Base-by-base conservation (phyloP, 64 coral and sea anemone species). In the Pocillopora verrucosa region DNA sequence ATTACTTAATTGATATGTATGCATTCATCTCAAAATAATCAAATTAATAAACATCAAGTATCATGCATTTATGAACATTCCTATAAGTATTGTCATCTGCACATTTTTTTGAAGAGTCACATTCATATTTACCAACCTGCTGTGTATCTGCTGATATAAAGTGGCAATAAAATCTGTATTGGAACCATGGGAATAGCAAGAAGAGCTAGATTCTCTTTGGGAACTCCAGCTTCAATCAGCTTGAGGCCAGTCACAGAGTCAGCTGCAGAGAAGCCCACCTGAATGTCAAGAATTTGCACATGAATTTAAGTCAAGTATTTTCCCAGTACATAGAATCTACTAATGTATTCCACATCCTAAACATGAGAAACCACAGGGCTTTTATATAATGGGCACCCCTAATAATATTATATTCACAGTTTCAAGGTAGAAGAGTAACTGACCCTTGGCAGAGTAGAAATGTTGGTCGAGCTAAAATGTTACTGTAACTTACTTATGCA, bases 161-260 rank as follows among this genome's bases (percentile, higher is more conserved):
- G 74, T 11, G 97, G 97, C 57, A 99, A 74, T 56, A 92, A 57
- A 80, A 99, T 99, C 68, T 99, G 97, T 25, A 99, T 86, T 73
- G 97, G 97, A 20, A 99, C 83, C 97, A 99, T 99, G 25, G 97
- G 97, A 0, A 99, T 93, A 35, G 97, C 97, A 56, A 99, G 89
- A 80, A 99, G 95, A 13, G 97, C 97, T 0, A 99, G 85, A 13
- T 91, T 95, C 69, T 95, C 97, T 75, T 95, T 99, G 20, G 97
- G 97, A 26, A 99, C 94, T 80, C 97, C 97, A 15, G 97, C 97
- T 91, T 99, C 97, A 70, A 99, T 91, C 61, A 99, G 56, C 74
- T 99, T 99, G 37, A 99, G 77, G 11, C 97, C 97, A 62, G 97
- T 93, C 38, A 95, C 91, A 69, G 97, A 90, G 84, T 99, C 97